A percentile compares a stretch with the other conserved stretches of the same genome.
Evolutionary conservation across 2,888 invertebrate genomes (phyloP).

Genomic region (Lamproptera curius): DNA sequence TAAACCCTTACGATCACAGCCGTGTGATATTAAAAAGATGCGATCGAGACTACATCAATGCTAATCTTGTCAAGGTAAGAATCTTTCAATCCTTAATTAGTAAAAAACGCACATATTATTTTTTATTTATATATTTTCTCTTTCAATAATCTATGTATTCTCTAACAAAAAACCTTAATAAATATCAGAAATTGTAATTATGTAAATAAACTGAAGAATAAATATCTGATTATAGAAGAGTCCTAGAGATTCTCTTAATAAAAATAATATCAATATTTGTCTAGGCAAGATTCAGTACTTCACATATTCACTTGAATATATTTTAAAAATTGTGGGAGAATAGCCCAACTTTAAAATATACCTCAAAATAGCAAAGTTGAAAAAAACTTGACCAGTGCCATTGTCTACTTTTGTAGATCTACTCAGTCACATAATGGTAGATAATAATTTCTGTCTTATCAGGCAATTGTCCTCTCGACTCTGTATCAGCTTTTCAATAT

Average conservation of each 20-base stretch:
- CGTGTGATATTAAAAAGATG: conserved; percentile 87
- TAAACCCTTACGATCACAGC: conserved; percentile 96
- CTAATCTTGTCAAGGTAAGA: conserved; percentile 90
- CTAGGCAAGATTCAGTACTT: background rate
- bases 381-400: too few relatives aligned
- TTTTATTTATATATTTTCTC: background rate
- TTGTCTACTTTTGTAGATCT: too few relatives aligned
- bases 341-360: too few relatives aligned
- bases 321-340: too few relatives aligned
- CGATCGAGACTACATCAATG: conserved; percentile 94
- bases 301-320: background rate
- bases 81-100: background rate
- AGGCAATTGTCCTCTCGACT: too few relatives aligned
- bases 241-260: too few relatives aligned
- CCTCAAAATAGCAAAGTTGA: too few relatives aligned
- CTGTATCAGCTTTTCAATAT: too few relatives aligned
- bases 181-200: background rate
- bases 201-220: background rate
- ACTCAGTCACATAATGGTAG: too few relatives aligned
- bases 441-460: too few relatives aligned
- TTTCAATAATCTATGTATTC: background rate
- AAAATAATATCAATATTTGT: background rate
- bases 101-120: background rate
- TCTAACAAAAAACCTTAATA: background rate
- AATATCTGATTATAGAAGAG: too few relatives aligned